Evolutionary conservation across 2,888 invertebrate genomes (phyloP).

Genomic region (Gymnosoma rotundatum): DNA sequence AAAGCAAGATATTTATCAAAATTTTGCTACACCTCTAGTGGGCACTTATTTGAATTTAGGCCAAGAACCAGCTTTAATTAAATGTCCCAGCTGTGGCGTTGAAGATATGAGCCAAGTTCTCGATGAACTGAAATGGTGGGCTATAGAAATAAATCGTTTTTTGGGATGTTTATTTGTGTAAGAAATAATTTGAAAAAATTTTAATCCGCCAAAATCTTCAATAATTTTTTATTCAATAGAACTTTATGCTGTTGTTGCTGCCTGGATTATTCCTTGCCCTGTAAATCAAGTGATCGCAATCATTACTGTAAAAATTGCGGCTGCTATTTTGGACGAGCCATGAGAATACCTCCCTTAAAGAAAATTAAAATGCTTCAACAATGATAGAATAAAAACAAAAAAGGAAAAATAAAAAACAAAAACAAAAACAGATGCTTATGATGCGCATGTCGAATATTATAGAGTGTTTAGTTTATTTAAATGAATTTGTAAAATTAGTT

Average conservation of each 20-base stretch:
- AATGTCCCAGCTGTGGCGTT: slow-evolving; percentile 79
- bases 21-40: slow-evolving; percentile 79
- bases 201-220: not conserved
- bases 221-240: slow-evolving; percentile 19
- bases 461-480: slow-evolving; percentile 5
- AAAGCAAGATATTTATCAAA: slow-evolving; percentile 77
- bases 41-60: slow-evolving; percentile 79
- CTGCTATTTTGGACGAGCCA: slow-evolving; percentile 80
- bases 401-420: too few relatives aligned
- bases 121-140: slow-evolving; percentile 78
- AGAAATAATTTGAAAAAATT: slow-evolving; percentile 48
- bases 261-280: slow-evolving; percentile 77
- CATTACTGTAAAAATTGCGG: slow-evolving; percentile 81
- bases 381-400: not conserved
- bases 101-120: slow-evolving; percentile 76
- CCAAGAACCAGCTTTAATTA: slow-evolving; percentile 75
- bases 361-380: slow-evolving; percentile 28
- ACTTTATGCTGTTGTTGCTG: slow-evolving; percentile 73
- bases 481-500: not conserved
- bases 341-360: slow-evolving; percentile 76
- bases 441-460: not conserved
- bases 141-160: slow-evolving; percentile 74
- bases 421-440: not conserved
- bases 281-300: slow-evolving; percentile 79
- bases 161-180: slow-evolving; percentile 80